Conservation (phyloP, 1,140 invertebrate genomes). For the Papilio helenus region DNA sequence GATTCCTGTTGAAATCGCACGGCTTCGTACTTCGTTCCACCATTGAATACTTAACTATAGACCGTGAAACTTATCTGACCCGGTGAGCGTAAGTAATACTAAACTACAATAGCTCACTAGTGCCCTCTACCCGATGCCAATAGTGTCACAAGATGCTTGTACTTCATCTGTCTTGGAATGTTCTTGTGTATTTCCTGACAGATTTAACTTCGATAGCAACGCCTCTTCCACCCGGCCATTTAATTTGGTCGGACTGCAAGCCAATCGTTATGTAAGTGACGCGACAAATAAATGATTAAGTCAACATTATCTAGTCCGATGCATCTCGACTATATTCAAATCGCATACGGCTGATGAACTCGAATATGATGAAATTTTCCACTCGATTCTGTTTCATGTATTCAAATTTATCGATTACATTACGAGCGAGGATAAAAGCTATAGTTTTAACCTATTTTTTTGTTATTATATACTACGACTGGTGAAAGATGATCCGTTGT, state of each 20-base stretch:
- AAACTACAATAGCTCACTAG: background rate
- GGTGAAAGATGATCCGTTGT: background rate
- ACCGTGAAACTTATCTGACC: background rate
- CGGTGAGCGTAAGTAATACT: background rate
- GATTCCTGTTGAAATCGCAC: slow-evolving; percentile 39
- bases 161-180: background rate
- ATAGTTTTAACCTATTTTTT: slow-evolving; percentile 31
- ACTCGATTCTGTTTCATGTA: slow-evolving; percentile 32
- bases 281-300: slow-evolving; percentile 37
- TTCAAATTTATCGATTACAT: slow-evolving; percentile 38
- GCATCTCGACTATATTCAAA: slow-evolving; percentile 29
- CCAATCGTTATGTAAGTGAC: slow-evolving; percentile 21
- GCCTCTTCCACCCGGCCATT: background rate
- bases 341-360: slow-evolving; percentile 18
- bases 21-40: slow-evolving; percentile 28
- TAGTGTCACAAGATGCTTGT: background rate
- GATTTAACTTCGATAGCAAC: background rate
- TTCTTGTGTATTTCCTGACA: background rate
- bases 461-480: slow-evolving; percentile 26
- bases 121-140: background rate
- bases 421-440: slow-evolving; percentile 32
- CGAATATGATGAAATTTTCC: slow-evolving; percentile 31
- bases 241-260: background rate
- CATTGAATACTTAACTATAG: slow-evolving; percentile 31
- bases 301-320: slow-evolving; percentile 22